Evolutionary conservation across 1,140 invertebrate genomes (phyloP).

Genomic region (Drosophila nigromelanica): DNA sequence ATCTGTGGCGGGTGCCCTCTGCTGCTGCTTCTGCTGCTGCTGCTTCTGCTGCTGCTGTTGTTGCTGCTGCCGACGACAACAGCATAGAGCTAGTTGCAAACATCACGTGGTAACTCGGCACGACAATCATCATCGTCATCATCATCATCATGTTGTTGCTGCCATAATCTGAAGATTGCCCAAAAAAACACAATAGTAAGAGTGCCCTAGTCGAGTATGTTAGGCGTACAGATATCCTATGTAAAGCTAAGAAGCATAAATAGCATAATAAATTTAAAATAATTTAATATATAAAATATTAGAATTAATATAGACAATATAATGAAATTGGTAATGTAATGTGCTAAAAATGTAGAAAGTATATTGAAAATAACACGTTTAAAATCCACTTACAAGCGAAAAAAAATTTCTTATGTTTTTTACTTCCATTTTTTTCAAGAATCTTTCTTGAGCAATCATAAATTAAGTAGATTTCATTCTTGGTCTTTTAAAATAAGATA

Average conservation of each 20-base stretch:
- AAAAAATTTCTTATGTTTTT: no score
- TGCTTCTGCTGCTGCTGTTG: conserved; percentile 6
- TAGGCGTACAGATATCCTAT: not conserved
- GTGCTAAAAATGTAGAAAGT: not conserved
- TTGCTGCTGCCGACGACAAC: conserved; percentile 31
- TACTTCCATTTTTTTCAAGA: no score
- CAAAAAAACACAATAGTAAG: conserved; percentile 23
- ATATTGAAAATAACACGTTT: not conserved
- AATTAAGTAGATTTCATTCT: no score
- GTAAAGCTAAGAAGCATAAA: no score
- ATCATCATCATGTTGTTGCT: conserved; percentile 29
- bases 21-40: not conserved
- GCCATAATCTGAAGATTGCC: conserved; percentile 46
- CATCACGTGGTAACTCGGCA: conserved; percentile 45
- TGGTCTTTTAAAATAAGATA: no score
- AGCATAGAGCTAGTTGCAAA: conserved; percentile 3
- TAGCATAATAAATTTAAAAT: no score
- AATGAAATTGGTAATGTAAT: no score
- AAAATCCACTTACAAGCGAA: no score
- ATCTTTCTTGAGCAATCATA: not conserved
- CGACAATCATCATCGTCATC: conserved; percentile 32
- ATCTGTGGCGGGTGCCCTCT: conserved; percentile 62
- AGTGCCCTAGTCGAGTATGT: conserved; percentile 17
- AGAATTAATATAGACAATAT: no score
- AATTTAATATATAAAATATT: no score